Evolutionary conservation across 2,113 vertebrate genomes (phyloP), one percentile per base, ranked within the genome.

Genomic region (Gallinago undulata): DNA sequence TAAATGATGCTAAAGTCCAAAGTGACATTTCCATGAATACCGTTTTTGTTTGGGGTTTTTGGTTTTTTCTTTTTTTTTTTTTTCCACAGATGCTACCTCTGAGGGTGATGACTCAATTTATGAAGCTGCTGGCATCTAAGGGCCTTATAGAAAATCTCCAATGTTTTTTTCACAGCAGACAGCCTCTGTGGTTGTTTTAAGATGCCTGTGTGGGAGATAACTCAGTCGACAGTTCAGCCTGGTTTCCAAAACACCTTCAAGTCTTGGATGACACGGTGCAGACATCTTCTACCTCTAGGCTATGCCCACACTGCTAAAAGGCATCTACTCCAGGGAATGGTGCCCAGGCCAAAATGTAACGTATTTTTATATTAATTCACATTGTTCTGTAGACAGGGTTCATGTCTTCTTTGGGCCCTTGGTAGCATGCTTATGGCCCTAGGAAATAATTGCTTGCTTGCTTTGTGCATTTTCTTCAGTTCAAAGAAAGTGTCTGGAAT

Each of bases 81-180:
- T 55, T 19, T 6, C 9, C 13, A 17, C 37, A 75, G 27, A 8
- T 55, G 17, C 57, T 82, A 55, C 15, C 11, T 81, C 33, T 87
- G 35, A 68, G 22, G 25, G 3, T 0, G 0, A 48, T 2, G 1
- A 39, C 53, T 59, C 30, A 7, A 0, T 75, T 89, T 83, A 53
- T 60, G 66, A 82, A 81, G 18, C 41, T 83, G 51, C 31, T 60
- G 13, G 22, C 79, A 19, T 18, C 68, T n/a, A 37, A 86, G 24
- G 31, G 48, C 18, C 16, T 88, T 80, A 64, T 62, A 72, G 87
- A 77, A 50, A 84, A 91, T 63, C 51, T 3, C 4, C 41, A 27
- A 25, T 7, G 35, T 24, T 89, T 90, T 92, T 43, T 68, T 51
- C 51, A 50, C 1, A 66, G 24, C 25, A 68, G 31, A 81, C 53